Evolutionary conservation across 1,140 invertebrate species (phyloP).

Genomic region (Aradophagus sp.): DNA sequence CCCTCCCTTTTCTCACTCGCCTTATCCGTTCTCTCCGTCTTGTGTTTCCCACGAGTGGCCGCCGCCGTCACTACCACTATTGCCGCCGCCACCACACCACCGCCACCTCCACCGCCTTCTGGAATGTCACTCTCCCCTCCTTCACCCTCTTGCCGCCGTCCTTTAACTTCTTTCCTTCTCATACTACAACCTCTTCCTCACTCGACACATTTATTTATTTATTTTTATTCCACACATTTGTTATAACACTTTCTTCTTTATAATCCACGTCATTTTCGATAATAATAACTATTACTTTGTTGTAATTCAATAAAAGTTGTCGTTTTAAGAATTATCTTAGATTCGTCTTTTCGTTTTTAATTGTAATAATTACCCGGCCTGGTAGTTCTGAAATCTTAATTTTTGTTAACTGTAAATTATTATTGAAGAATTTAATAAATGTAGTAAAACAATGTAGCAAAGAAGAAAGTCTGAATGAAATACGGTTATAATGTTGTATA

Average conservation of each 20-base stretch:
- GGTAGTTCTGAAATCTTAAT: too few species aligned
- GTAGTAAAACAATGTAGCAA: too few species aligned
- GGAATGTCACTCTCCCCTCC: slow-evolving; percentile 74
- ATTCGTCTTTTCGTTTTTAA: too few species aligned
- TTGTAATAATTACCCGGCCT: too few species aligned
- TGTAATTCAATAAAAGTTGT: too few species aligned
- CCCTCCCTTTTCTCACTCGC: slow-evolving; percentile 30
- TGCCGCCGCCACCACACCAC: slow-evolving; percentile 74
- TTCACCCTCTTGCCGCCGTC: slow-evolving; percentile 41
- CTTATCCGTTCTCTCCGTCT: slow-evolving; percentile 63
- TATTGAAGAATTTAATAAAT: too few species aligned
- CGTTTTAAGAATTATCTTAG: too few species aligned
- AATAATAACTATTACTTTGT: too few species aligned
- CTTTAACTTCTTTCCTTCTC: slow-evolving; percentile 44
- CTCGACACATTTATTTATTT: slow-evolving; percentile 1
- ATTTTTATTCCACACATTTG: neutral
- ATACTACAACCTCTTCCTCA: slow-evolving; percentile 48
- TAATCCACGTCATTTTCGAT: too few species aligned
- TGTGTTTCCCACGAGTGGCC: slow-evolving; percentile 75
- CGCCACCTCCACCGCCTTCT: slow-evolving; percentile 75
- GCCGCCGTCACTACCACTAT: slow-evolving; percentile 71
- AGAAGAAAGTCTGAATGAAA: too few species aligned
- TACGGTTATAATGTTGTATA: too few species aligned
- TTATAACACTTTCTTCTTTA: neutral
- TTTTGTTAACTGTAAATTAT: too few species aligned